Evolutionary conservation across 2,113 vertebrate species (phyloP), one percentile per base, ranked within the genome.

Genomic region (Ascaphus truei): DNA sequence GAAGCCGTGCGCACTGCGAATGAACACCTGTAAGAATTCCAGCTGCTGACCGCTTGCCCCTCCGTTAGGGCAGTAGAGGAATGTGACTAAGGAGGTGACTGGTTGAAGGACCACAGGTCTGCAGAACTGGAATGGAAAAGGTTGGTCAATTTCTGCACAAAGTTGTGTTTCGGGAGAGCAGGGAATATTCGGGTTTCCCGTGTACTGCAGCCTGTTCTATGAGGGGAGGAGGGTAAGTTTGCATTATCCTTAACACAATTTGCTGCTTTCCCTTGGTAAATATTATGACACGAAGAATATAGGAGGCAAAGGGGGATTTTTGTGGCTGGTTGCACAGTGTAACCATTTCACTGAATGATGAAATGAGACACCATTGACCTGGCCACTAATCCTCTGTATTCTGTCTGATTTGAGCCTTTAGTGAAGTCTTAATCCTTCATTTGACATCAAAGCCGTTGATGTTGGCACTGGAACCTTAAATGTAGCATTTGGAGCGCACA

Each of bases 401-500:
- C 50, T 51, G 22, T 51, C 51, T 66, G 50, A 55, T 31, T 23
- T 55, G 50, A 43, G 23, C 15, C 23, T 43, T 56, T 55, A 30
- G 50, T 51, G 30, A 43, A 66, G 52, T 37, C 48, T 51, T 66
- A 66, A 66, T 66, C 63, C 63, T 66, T 66, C 63, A 66, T 66
- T 66, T 66, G 25, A 66, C 48, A 41, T 66, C 63, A 66, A 66
- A 66, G 63, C 50, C 41, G 63, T 66, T 55, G 63, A 66, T 56
- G 43, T 66, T 66, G 63, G 63, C 63, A 66, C 18, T 11, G 1
- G 4, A 15, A 51, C n/a, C 16, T 56, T 66, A 53, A 66, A 41
- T 66, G 63, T 66, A 66, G 63, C 63, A 56, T 55, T 66, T 66
- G 63, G 63, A 66, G 63, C 55, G 25, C 27, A 11, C 50, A 66